phyloP scores from a whole-genome alignment of 35 echinoderm and acorn worm genomes.

The Heliocidaris tuberculata region DNA sequence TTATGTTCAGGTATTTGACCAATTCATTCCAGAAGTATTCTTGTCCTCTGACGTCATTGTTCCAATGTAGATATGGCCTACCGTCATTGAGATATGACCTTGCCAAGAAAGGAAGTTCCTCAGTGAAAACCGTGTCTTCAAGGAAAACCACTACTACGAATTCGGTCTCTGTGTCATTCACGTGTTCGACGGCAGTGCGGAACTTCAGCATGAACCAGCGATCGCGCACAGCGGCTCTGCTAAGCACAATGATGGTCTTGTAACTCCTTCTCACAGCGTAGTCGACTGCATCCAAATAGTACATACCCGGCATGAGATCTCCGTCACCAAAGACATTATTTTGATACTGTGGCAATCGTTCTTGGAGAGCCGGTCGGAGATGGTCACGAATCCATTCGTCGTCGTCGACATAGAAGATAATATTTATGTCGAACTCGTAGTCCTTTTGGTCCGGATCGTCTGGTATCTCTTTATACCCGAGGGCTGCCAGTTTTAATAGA shows the following conservation, averaged over 20 bases:
- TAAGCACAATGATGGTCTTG: not conserved
- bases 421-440: slow-evolving; percentile 13
- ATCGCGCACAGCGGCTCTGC: not conserved
- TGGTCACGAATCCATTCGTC: not conserved
- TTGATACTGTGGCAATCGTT: not conserved
- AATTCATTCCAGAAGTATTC: slow-evolving; percentile 36
- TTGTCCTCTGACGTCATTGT: not conserved
- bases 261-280: not conserved
- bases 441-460: not conserved
- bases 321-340: slow-evolving; percentile 8
- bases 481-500: not conserved
- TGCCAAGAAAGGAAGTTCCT: not conserved
- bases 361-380: not conserved
- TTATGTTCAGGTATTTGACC: not conserved
- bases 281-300: not conserved
- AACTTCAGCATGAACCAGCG: not conserved
- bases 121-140: not conserved
- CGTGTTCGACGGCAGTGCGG: not conserved
- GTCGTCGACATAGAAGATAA: slow-evolving; percentile 34
- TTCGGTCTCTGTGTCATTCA: not conserved
- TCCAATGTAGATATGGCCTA: not conserved
- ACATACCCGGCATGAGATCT: not conserved
- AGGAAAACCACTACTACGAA: not conserved
- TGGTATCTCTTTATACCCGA: not conserved
- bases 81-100: slow-evolving; percentile 1